Conservation (phyloP, 2,113 vertebrate species). For the Scomber scombrus region DNA sequence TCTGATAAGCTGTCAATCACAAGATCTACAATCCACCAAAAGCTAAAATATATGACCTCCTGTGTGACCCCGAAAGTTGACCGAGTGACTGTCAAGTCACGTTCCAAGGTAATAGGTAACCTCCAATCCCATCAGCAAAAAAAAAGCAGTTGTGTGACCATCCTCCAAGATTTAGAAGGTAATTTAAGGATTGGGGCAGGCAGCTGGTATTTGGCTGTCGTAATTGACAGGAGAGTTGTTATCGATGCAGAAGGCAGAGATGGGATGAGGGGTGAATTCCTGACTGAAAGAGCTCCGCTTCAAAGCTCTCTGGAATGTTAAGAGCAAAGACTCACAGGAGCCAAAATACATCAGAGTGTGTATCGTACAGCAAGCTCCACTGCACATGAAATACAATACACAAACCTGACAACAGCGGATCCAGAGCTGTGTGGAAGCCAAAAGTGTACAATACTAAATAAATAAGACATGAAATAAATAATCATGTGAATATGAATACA, state of each 20-base stretch:
- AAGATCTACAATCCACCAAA: conserved; percentile 36
- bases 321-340: conserved; percentile 48
- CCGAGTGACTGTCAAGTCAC: conserved; percentile 34
- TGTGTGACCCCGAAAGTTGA: conserved; percentile 23
- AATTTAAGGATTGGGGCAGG: conserved; percentile 65
- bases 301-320: conserved; percentile 48
- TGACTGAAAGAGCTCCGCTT: conserved; percentile 39
- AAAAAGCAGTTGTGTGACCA: conserved; percentile 39
- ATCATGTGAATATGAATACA: no score
- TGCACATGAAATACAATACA: conserved; percentile 20
- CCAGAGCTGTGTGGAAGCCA: neutral
- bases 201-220: conserved; percentile 13
- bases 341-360: conserved; percentile 29
- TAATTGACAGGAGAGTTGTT: conserved; percentile 57
- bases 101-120: conserved; percentile 48
- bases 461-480: no score
- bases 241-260: conserved; percentile 58
- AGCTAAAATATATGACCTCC: conserved; percentile 49
- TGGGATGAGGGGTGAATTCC: conserved; percentile 55
- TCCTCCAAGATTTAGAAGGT: conserved; percentile 65
- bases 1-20: conserved; percentile 34
- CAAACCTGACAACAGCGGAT: neutral
- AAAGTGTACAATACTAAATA: no score
- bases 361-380: conserved; percentile 28
- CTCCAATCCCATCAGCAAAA: conserved; percentile 52